Conservation (phyloP, 64 coral and sea anemone genomes). For the Montipora efflorescens region DNA sequence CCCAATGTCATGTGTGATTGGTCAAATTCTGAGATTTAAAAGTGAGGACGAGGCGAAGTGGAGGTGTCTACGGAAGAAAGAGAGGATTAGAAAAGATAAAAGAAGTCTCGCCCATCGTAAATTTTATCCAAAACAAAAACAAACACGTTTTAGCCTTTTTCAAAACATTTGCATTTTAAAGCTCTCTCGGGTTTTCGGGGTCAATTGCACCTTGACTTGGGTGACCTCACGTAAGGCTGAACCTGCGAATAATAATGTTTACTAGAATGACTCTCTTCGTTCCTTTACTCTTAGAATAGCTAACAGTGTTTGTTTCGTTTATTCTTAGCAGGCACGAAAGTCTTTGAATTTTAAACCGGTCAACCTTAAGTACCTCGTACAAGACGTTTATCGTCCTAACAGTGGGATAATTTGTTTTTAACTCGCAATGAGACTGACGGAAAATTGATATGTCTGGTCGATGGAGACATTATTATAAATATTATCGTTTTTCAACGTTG, state of each 20-base stretch:
- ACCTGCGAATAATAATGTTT: neutral
- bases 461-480: neutral
- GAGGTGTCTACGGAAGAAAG: neutral
- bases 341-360: too few species aligned
- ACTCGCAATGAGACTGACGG: neutral
- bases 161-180: neutral
- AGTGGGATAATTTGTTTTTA: neutral
- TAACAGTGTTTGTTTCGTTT: too few species aligned
- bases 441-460: neutral
- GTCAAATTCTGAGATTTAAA: neutral
- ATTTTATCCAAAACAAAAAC: constrained; percentile 6
- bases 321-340: too few species aligned
- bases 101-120: neutral
- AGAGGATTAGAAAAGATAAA: constrained; percentile 7
- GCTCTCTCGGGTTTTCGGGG: constrained; percentile 8
- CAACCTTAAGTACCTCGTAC: neutral
- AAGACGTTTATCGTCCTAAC: neutral
- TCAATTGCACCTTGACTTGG: constrained; percentile 2
- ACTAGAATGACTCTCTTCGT: neutral
- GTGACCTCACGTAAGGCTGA: neutral
- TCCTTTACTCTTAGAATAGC: too few species aligned
- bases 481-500: too few species aligned
- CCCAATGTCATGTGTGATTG: neutral
- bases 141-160: constrained; percentile 1
- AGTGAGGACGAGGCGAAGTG: neutral